These are phyloP conservation scores for Myxocyprinus asiaticus DNA, from an alignment of 2,113 vertebrate genomes.

Conservation along the genomic window DNA sequence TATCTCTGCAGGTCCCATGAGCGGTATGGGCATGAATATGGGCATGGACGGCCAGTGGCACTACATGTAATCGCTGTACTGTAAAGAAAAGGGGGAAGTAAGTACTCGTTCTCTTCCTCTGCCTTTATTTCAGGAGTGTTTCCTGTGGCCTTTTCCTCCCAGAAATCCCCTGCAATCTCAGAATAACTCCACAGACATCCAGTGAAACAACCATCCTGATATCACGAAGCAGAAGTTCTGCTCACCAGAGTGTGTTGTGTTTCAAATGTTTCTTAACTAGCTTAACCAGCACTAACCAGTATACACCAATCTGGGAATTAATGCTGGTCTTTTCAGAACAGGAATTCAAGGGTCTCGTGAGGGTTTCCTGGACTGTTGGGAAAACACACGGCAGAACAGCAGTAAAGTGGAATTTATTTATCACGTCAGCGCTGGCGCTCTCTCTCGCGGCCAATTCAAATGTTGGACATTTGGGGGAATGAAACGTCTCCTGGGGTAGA, in stretches of 20 bases:
- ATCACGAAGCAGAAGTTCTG: too few species aligned
- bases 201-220: not conserved
- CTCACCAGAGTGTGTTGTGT: too few species aligned
- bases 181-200: constrained; percentile 49
- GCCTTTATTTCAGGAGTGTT: constrained; percentile 53
- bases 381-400: constrained; percentile 57
- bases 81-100: constrained; percentile 98
- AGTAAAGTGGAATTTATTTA: constrained; percentile 83
- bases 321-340: too few species aligned
- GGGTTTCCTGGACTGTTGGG: too few species aligned
- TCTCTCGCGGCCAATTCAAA: constrained; percentile 80
- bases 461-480: constrained; percentile 91
- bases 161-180: constrained; percentile 50
- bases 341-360: too few species aligned
- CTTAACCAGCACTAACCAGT: too few species aligned
- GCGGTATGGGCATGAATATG: constrained; percentile 99
- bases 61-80: constrained; percentile 99
- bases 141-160: constrained; percentile 20
- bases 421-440: constrained; percentile 74
- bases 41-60: constrained; percentile 99
- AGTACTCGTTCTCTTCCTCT: constrained; percentile 85
- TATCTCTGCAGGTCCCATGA: constrained; percentile 99
- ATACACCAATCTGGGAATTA: too few species aligned
- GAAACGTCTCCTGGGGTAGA: too few species aligned
- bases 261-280: too few species aligned